Percentiles rank a stretch among this genome's conserved stretches.
Evolutionary conservation across 2,888 invertebrate genomes (phyloP).

Genomic region (Ectropis crepuscularia): DNA sequence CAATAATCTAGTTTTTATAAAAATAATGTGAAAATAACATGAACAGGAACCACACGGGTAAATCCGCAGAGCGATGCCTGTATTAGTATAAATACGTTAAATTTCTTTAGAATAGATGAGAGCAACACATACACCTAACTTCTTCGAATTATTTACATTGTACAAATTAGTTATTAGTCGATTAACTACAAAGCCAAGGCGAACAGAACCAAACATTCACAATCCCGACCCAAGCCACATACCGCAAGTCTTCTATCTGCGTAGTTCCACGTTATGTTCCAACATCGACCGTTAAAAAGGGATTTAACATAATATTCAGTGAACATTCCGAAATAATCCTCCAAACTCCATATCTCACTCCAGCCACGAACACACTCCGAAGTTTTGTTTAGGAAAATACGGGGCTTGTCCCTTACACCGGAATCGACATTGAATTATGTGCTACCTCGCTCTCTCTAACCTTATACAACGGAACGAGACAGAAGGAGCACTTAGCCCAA

Average conservation of each 20-base stretch:
- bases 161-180: too few species aligned
- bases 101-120: too few species aligned
- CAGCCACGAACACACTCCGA: conserved; percentile 36
- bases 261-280: neutral
- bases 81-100: too few species aligned
- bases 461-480: conserved; percentile 46
- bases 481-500: conserved; percentile 54
- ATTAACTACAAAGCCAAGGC: too few species aligned
- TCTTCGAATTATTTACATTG: too few species aligned
- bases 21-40: too few species aligned
- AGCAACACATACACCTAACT: too few species aligned
- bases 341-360: conserved; percentile 43
- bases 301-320: conserved; percentile 19
- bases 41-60: too few species aligned
- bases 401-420: conserved; percentile 61
- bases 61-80: too few species aligned
- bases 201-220: too few species aligned
- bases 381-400: conserved; percentile 67
- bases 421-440: conserved; percentile 70
- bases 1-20: too few species aligned
- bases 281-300: conserved; percentile 5
- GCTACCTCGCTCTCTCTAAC: conserved; percentile 47
- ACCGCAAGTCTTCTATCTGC: neutral
- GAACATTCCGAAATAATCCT: conserved; percentile 23
- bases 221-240: too few species aligned